Evolutionary conservation across 1,140 invertebrate species (phyloP).

Genomic region (Hestina assimilis): DNA sequence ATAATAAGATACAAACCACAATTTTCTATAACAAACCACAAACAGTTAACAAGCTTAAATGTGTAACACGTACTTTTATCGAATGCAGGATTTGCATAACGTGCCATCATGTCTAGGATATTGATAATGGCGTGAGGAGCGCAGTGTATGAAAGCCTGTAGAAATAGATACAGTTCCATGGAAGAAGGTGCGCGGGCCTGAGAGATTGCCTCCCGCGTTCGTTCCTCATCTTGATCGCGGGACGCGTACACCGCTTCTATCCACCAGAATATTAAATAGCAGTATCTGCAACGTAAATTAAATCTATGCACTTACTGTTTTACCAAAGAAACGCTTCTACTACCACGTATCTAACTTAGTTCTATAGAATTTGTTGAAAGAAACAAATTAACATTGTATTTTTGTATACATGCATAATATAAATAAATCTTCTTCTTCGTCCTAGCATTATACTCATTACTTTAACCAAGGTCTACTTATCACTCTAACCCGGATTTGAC

Average conservation of each 20-base stretch:
- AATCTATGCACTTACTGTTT: neutral
- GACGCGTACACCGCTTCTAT: slow-evolving; percentile 82
- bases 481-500: too few species aligned
- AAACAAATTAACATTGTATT: too few species aligned
- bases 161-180: slow-evolving; percentile 85
- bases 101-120: slow-evolving; percentile 54
- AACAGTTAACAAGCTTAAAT: neutral
- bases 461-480: too few species aligned
- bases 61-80: slow-evolving; percentile 52
- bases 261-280: slow-evolving; percentile 84
- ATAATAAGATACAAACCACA: neutral
- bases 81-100: slow-evolving; percentile 44
- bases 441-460: too few species aligned
- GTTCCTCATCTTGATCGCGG: slow-evolving; percentile 71
- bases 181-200: slow-evolving; percentile 80
- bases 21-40: neutral
- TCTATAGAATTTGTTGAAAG: too few species aligned
- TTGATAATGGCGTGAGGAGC: slow-evolving; percentile 84
- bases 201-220: slow-evolving; percentile 79
- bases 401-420: too few species aligned
- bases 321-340: slow-evolving; percentile 1
- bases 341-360: too few species aligned
- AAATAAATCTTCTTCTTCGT: too few species aligned
- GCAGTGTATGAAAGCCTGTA: slow-evolving; percentile 87
- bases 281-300: slow-evolving; percentile 76